Conservation (phyloP, 2,888 invertebrate species). For the Drosophila meridionalis region DNA sequence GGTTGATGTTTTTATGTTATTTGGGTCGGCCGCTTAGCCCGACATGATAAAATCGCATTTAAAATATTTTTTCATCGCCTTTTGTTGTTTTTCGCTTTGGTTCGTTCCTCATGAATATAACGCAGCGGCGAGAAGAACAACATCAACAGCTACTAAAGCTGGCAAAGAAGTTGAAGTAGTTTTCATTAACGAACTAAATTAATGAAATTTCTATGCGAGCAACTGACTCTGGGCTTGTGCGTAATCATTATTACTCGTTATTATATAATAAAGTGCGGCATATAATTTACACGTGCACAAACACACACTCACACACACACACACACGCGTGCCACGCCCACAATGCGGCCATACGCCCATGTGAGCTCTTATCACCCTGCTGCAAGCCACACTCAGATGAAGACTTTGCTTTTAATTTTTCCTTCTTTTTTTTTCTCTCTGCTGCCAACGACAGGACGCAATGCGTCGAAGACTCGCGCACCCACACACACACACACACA, state of each 20-base stretch:
- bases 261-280: conserved; percentile 70
- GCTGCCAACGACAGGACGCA: conserved; percentile 40
- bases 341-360: conserved; percentile 43
- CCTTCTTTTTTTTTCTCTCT: conserved; percentile 6
- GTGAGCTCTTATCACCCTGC: conserved; percentile 72
- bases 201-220: conserved; percentile 37
- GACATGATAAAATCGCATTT: conserved; percentile 74
- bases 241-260: conserved; percentile 75
- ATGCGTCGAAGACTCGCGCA: conserved; percentile 23
- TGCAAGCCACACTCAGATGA: conserved; percentile 75
- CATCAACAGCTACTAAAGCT: conserved; percentile 4
- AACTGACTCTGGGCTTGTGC: conserved; percentile 16
- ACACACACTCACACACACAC: background rate
- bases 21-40: conserved; percentile 52
- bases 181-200: conserved; percentile 48
- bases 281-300: conserved; percentile 64
- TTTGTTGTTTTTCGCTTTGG: conserved; percentile 27
- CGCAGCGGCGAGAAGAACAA: conserved; percentile 12
- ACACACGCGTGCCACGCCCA: conserved; percentile 41
- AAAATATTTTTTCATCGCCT: conserved; percentile 66
- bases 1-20: conserved; percentile 22
- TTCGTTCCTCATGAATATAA: conserved; percentile 14
- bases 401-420: conserved; percentile 80
- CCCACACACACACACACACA: conserved; percentile 7
- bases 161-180: conserved; percentile 29